phyloP scores from a whole-genome alignment of 2,888 invertebrate species.

The Carpatolechia fugitivella region DNA sequence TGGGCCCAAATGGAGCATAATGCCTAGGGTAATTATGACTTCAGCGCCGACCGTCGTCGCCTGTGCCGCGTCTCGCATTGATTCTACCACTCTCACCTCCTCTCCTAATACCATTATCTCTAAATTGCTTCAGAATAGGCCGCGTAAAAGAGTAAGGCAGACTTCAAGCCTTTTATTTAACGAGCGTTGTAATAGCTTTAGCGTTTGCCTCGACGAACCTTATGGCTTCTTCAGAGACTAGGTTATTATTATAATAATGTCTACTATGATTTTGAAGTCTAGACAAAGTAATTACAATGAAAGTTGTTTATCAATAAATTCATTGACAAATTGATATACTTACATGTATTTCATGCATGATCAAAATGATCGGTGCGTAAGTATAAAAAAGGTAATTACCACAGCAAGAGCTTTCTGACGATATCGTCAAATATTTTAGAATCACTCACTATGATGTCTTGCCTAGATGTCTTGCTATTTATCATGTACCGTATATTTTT shows the following conservation, averaged over 20 bases:
- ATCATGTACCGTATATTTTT: too few relatives aligned
- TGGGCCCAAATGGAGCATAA: conserved; percentile 74
- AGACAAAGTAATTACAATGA: neutral
- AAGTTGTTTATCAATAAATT: neutral
- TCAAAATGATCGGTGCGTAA: too few relatives aligned
- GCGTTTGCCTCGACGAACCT: neutral
- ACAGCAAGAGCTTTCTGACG: too few relatives aligned
- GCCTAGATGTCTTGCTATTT: too few relatives aligned
- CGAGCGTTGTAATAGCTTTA: neutral
- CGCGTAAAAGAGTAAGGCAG: conserved; percentile 38
- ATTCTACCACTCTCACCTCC: conserved; percentile 49
- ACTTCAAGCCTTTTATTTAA: conserved; percentile 37
- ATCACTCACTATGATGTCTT: too few relatives aligned
- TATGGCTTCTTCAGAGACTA: conserved; percentile 5
- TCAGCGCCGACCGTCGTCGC: conserved; percentile 43
- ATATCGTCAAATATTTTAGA: too few relatives aligned
- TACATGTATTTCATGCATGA: too few relatives aligned
- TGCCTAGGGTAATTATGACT: conserved; percentile 77
- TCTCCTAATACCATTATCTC: conserved; percentile 55
- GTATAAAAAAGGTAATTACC: too few relatives aligned
- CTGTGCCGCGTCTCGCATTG: conserved; percentile 37
- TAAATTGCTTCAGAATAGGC: conserved; percentile 54
- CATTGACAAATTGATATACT: too few relatives aligned
- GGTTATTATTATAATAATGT: neutral
- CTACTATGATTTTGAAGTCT: neutral